Evolutionary conservation across 2,797 vertebrate genomes (phyloP).

Genomic region (Numenius phaeopus): DNA sequence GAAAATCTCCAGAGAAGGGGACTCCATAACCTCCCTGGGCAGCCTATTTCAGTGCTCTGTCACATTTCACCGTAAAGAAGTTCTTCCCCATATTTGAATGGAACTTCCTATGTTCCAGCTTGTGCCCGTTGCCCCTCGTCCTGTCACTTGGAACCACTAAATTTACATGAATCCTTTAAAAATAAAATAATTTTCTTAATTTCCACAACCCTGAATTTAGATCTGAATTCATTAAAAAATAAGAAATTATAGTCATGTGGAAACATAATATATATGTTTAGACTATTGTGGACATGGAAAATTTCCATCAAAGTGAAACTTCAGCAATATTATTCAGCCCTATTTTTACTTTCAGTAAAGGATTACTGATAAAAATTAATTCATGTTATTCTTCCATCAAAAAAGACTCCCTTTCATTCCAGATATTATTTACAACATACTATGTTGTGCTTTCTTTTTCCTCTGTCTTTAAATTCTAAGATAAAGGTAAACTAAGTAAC

Average conservation of each 20-base stretch:
- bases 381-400: background rate
- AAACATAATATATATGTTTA: background rate
- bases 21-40: too few species aligned
- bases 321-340: background rate
- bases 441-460: background rate
- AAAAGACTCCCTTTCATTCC: background rate
- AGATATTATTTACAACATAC: background rate
- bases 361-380: background rate
- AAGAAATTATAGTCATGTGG: background rate
- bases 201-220: background rate
- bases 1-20: too few species aligned
- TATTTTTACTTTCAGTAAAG: background rate
- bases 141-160: too few species aligned
- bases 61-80: too few species aligned
- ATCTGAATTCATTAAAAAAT: background rate
- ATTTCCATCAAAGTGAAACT: background rate
- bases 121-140: too few species aligned
- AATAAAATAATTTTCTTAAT: background rate
- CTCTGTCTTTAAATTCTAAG: background rate
- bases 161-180: background rate
- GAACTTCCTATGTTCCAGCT: too few species aligned
- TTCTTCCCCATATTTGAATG: too few species aligned
- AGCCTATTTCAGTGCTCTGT: too few species aligned
- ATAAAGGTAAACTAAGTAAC: background rate
- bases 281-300: background rate